Base-by-base conservation (phyloP, 2,113 vertebrate species). In the Rissa tridactyla region DNA sequence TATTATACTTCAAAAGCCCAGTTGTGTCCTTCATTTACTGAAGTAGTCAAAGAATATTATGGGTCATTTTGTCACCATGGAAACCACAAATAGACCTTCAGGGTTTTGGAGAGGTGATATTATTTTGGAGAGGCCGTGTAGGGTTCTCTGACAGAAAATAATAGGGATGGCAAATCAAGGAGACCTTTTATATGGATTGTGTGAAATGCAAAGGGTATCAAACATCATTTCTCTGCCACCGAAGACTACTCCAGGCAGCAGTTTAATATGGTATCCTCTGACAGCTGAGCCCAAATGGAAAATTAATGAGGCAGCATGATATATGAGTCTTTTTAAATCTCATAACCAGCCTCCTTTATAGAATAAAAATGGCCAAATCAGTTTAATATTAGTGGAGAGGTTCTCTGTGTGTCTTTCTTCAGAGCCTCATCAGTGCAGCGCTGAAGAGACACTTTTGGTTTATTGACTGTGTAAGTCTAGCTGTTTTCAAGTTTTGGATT, bases 351-450 rank as follows among this genome's bases (percentile, higher is more conserved):
- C 93, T 97, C 90, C 82, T 97, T 96, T 93, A 88, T 94, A 97
- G 97, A 95, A 97, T 98, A 96, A 97, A 97, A 97, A 97, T 92
- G 95, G 94, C 92, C 93, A 97, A 96, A 97, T 96, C 96, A 96
- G 96, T 97, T 97, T 97, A 97, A 95, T 96, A 97, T 91, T 95
- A 98, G 97, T 51, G 68, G 89, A 97, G 92, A 95, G 86, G 54
- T 94, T 95, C 83, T 92, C 85, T 85, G 87, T 29, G 85, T 86
- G 79, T 87, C 95, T 96, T 49, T 80, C 87, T 92, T 93, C 91
- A 76, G 57, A 95, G 88, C 27, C 91, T 88, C 92, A 87, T 86
- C 93, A 94, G 57, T 2, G 4, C 87, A 61, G 61, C 44, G 57
- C 70, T 46, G 81, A 95, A 96, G 89, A 94, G 95, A 91, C 88